Evolutionary conservation across 2,888 invertebrate genomes (phyloP).

Genomic region (Urechis unicinctus): DNA sequence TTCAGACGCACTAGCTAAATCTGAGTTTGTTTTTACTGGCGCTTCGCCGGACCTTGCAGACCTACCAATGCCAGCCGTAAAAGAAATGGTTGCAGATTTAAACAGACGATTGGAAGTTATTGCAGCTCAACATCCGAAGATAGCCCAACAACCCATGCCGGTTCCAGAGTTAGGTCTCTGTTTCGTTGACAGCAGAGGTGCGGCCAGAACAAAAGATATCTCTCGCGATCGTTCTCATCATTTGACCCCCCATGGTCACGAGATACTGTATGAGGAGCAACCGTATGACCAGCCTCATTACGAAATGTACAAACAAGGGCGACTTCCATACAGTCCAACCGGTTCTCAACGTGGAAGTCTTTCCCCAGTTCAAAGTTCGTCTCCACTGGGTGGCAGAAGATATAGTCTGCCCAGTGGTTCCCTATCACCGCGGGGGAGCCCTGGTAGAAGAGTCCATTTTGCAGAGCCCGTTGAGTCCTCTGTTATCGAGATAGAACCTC

Average conservation of each 20-base stretch:
- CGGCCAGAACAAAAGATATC: not conserved
- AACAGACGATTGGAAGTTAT: slow-evolving; percentile 18
- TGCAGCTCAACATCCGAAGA: slow-evolving; percentile 13
- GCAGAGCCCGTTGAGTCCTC: slow-evolving; percentile 22
- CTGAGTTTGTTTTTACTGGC: slow-evolving; percentile 7
- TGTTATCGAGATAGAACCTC: slow-evolving; percentile 22
- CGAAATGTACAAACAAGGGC: not conserved
- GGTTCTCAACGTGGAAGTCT: not conserved
- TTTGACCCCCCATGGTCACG: no score
- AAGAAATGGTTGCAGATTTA: slow-evolving; percentile 20
- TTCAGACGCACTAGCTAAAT: no score
- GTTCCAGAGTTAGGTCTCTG: slow-evolving; percentile 14
- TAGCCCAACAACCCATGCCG: slow-evolving; percentile 4
- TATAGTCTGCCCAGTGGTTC: slow-evolving; percentile 4
- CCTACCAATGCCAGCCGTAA: slow-evolving; percentile 16
- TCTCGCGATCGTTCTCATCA: not conserved
- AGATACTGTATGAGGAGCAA: not conserved
- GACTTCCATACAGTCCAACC: not conserved
- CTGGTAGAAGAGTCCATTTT: slow-evolving; percentile 14
- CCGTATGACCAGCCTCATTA: not conserved
- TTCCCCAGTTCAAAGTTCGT: not conserved
- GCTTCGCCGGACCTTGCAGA: slow-evolving; percentile 14
- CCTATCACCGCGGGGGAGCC: not conserved
- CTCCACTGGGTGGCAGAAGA: slow-evolving; percentile 1
- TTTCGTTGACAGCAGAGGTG: slow-evolving; percentile 1